These are phyloP conservation scores for Lepidotrigona ventralis DNA, from an alignment of 1,140 invertebrate genomes.

Conservation along the genomic window DNA sequence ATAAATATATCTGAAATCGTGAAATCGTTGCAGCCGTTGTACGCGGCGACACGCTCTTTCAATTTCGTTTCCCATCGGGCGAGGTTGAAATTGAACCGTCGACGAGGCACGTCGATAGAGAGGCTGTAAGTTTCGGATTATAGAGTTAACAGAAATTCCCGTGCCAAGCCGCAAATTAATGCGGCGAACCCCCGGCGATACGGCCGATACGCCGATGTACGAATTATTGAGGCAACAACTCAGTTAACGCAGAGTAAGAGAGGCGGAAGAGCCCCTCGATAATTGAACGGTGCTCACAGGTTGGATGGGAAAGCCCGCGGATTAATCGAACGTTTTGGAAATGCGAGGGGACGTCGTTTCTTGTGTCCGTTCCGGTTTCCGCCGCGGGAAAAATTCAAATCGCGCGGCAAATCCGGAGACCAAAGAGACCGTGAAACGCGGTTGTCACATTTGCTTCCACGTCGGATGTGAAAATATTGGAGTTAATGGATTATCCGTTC, in stretches of 20 bases:
- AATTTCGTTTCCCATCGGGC: background rate
- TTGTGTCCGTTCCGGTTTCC: background rate
- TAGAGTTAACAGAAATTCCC: slow-evolving; percentile 61
- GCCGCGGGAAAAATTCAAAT: background rate
- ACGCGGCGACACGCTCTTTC: background rate
- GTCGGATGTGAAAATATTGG: no score
- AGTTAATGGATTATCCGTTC: no score
- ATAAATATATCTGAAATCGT: background rate
- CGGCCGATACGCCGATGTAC: slow-evolving; percentile 58
- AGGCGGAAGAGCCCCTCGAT: slow-evolving; percentile 55
- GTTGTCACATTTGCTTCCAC: no score
- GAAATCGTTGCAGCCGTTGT: background rate
- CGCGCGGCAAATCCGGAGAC: rapidly evolving
- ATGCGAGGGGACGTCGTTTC: background rate
- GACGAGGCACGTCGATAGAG: background rate
- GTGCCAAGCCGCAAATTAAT: slow-evolving; percentile 58
- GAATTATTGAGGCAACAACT: slow-evolving; percentile 66
- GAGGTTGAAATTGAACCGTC: slow-evolving; percentile 10
- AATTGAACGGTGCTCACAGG: slow-evolving; percentile 60
- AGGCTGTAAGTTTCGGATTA: slow-evolving; percentile 54
- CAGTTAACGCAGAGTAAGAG: slow-evolving; percentile 57
- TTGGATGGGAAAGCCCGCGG: slow-evolving; percentile 29
- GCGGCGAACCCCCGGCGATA: slow-evolving; percentile 46
- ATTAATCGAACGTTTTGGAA: slow-evolving; percentile 55
- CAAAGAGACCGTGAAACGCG: background rate